These are phyloP conservation scores for Apteryx mantelli DNA, from an alignment of 2,113 vertebrate species.

Conservation along the genomic window DNA sequence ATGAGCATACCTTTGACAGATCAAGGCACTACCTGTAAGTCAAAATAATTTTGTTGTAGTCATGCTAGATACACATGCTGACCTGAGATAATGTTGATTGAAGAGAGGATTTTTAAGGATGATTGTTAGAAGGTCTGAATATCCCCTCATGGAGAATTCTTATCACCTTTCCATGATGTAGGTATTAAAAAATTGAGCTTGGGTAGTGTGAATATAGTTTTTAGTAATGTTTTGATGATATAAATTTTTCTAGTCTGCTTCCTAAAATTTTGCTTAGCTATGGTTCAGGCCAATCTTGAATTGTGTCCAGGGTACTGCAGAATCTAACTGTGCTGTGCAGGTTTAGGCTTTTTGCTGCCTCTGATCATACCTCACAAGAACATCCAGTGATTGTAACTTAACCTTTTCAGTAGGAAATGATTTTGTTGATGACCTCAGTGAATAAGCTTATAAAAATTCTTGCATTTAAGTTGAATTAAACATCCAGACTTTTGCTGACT, in stretches of 20 bases:
- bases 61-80: neutral
- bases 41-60: neutral
- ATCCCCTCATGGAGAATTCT: neutral
- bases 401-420: neutral
- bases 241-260: neutral
- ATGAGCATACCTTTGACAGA: slow-evolving; percentile 85
- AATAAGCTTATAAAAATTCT: neutral
- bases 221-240: neutral
- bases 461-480: neutral
- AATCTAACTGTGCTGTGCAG: neutral
- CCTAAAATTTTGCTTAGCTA: neutral
- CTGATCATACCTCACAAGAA: neutral
- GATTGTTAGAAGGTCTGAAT: neutral
- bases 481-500: neutral
- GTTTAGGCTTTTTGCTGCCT: neutral
- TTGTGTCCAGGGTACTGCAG: neutral
- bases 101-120: neutral
- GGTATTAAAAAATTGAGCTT: neutral
- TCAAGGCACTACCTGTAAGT: slow-evolving; percentile 93
- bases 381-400: neutral
- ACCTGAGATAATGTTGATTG: neutral
- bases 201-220: neutral
- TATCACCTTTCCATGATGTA: neutral
- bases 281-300: neutral
- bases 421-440: neutral